A percentile compares a stretch with the other conserved stretches of the same genome.
These are phyloP conservation scores for Tenthredo notha DNA, from an alignment of 2,888 invertebrate genomes.

Conservation along the genomic window DNA sequence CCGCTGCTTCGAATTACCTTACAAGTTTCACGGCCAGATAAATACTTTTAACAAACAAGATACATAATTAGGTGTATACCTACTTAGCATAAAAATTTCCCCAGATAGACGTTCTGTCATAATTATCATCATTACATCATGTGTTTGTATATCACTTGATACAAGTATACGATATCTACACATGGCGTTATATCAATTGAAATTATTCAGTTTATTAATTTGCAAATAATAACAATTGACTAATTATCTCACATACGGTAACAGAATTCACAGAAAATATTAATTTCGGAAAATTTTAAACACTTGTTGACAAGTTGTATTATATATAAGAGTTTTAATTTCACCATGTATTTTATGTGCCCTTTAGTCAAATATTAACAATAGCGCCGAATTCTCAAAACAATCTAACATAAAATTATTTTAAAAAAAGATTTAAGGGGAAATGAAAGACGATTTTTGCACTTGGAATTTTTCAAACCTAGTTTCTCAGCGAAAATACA, in stretches of 20 bases:
- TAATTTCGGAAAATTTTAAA: no score
- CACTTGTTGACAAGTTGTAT: no score
- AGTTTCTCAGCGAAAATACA: no score
- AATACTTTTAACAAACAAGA: slow-evolving; percentile 12
- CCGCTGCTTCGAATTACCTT: slow-evolving; percentile 35
- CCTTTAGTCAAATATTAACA: no score
- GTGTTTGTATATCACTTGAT: neutral
- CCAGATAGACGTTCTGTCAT: neutral
- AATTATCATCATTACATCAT: neutral
- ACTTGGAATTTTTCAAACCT: no score
- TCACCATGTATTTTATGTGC: no score
- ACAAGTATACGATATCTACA: neutral
- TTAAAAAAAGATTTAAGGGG: no score
- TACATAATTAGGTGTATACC: neutral
- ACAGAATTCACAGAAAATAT: neutral
- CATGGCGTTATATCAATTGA: neutral
- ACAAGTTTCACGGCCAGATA: slow-evolving; percentile 38
- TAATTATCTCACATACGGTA: neutral
- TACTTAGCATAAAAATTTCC: neutral
- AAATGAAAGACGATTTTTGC: no score
- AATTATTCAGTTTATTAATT: neutral
- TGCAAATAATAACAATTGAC: neutral
- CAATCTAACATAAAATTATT: no score
- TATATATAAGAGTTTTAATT: no score
- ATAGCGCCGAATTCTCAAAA: no score